A percentile compares a stretch with the other conserved stretches of the same genome.
phyloP scores from a whole-genome alignment of 2,113 vertebrate genomes.

The Pagrus major region DNA sequence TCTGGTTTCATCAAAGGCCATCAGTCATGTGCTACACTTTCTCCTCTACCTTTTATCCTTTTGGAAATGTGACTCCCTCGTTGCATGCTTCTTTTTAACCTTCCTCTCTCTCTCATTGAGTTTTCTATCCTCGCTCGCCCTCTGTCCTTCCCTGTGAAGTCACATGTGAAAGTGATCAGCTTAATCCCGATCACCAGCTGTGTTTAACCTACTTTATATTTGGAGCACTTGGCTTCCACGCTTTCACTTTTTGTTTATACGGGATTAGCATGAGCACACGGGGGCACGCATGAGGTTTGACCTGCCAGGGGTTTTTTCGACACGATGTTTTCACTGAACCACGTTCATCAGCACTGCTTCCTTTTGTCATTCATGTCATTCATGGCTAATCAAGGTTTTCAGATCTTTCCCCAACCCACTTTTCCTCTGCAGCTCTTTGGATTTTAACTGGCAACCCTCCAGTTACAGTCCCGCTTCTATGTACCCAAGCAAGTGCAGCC shows the following conservation, averaged over 20 bases:
- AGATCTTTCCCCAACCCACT: not conserved
- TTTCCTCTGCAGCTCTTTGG: conserved; percentile 15
- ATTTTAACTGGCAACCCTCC: conserved; percentile 55
- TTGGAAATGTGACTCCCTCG: conserved; percentile 69
- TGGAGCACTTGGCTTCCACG: conserved; percentile 56
- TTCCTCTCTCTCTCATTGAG: not conserved
- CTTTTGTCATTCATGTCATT: not conserved
- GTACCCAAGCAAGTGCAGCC: conserved; percentile 43
- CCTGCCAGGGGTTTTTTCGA: not conserved
- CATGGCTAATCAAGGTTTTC: not conserved
- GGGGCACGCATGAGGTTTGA: conserved; percentile 46
- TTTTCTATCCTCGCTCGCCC: conserved; percentile 40
- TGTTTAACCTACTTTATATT: conserved; percentile 75
- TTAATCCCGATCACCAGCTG: conserved; percentile 77
- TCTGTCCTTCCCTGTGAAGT: conserved; percentile 60
- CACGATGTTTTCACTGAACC: not conserved
- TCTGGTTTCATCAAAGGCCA: conserved; percentile 74
- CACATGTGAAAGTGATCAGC: conserved; percentile 79
- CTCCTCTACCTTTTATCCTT: conserved; percentile 70
- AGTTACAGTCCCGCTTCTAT: conserved; percentile 26
- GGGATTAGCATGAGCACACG: conserved; percentile 49
- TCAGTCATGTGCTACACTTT: conserved; percentile 68
- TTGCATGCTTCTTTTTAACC: conserved; percentile 61
- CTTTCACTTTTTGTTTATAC: conserved; percentile 52
- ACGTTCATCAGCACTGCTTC: not conserved